Evolutionary conservation across 2,888 invertebrate genomes (phyloP).

Genomic region (Masnerella sp.): DNA sequence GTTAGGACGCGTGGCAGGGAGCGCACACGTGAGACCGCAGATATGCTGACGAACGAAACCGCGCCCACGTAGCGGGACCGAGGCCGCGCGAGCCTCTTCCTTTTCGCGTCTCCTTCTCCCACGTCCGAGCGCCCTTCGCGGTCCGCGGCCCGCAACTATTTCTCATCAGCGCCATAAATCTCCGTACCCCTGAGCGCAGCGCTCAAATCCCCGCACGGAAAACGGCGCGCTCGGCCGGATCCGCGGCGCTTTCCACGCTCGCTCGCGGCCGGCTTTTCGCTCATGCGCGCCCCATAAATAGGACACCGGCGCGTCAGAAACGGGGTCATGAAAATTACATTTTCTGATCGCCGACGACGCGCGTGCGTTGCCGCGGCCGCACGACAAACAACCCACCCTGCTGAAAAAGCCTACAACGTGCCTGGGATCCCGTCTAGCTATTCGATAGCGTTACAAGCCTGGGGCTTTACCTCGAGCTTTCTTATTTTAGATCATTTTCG

Average conservation of each 20-base stretch:
- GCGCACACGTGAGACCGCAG: conserved; percentile 54
- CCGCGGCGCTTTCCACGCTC: conserved; percentile 41
- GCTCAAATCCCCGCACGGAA: neutral
- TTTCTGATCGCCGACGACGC: conserved; percentile 73
- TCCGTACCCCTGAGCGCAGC: neutral
- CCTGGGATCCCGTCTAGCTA: no score
- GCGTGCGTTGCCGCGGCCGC: conserved; percentile 58
- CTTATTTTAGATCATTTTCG: no score
- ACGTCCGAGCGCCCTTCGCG: conserved; percentile 51
- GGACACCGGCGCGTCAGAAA: conserved; percentile 73
- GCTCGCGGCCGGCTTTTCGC: conserved; percentile 31
- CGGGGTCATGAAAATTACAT: conserved; percentile 77
- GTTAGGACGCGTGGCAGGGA: conserved; percentile 47
- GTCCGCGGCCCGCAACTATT: conserved; percentile 31
- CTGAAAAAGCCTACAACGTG: no score
- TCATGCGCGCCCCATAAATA: conserved; percentile 68
- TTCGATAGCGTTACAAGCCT: no score
- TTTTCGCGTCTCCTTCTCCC: conserved; percentile 42
- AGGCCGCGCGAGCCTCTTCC: conserved; percentile 65
- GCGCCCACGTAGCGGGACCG: conserved; percentile 74
- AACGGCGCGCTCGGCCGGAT: conserved; percentile 14
- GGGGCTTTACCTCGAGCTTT: no score
- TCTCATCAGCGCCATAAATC: no score
- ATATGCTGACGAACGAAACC: conserved; percentile 71
- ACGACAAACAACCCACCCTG: no score